Evolutionary conservation across 1,140 invertebrate species (phyloP).

Genomic region (Bombus polaris): DNA sequence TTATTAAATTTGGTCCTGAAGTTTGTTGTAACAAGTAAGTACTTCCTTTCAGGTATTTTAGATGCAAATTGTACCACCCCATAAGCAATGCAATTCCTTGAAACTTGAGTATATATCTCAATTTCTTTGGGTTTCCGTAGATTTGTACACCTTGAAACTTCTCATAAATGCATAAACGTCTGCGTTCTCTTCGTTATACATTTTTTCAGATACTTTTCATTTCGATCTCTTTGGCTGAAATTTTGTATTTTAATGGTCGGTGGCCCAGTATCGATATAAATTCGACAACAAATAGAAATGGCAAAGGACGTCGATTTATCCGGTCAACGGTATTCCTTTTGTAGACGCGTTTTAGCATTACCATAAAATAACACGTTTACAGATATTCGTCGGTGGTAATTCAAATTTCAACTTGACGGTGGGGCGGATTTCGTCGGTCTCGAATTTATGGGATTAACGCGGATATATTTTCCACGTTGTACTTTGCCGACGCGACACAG

Average conservation of each 20-base stretch:
- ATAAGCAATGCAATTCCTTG: too few species aligned
- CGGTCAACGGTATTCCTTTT: not conserved
- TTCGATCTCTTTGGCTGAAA: not conserved
- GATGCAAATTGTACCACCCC: too few species aligned
- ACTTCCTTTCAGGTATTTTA: too few species aligned
- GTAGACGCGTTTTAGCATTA: not conserved
- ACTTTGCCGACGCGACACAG: not conserved
- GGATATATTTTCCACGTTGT: slow-evolving; percentile 12
- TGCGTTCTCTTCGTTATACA: not conserved
- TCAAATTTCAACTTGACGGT: slow-evolving; percentile 17
- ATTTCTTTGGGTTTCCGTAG: too few species aligned
- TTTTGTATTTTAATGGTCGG: not conserved
- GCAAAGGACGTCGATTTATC: not conserved
- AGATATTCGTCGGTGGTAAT: not conserved
- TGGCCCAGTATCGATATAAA: not conserved
- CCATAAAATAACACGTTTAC: not conserved
- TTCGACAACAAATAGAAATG: not conserved
- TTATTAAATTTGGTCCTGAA: not conserved
- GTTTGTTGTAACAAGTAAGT: not conserved
- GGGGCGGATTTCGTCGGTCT: not conserved
- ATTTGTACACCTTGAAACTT: too few species aligned
- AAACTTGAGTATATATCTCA: too few species aligned
- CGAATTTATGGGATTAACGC: slow-evolving; percentile 23
- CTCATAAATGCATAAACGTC: too few species aligned
- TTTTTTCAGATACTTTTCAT: not conserved